Evolutionary conservation across 1,140 invertebrate genomes (phyloP).

Genomic region (Papilio xuthus): DNA sequence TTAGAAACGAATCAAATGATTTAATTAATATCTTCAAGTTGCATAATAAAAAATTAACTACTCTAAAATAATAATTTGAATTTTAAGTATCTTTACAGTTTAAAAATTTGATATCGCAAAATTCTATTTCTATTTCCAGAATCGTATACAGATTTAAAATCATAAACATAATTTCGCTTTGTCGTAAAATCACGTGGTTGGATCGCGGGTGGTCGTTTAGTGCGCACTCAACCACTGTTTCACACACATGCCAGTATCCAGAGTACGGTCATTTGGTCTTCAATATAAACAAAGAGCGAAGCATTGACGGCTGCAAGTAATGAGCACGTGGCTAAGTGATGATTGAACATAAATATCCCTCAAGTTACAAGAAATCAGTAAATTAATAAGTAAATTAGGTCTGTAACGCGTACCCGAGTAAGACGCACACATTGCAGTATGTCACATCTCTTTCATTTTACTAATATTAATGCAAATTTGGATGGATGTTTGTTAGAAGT

Average conservation of each 20-base stretch:
- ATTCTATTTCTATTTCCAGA: neutral
- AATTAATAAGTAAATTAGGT: neutral
- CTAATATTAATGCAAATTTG: too few relatives aligned
- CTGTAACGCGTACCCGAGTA: neutral
- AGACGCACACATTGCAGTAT: too few relatives aligned
- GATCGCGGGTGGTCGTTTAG: conserved; percentile 29
- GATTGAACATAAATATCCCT: neutral
- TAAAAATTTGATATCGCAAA: neutral
- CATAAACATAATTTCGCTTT: conserved; percentile 22
- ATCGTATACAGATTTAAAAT: neutral
- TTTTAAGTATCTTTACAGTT: neutral
- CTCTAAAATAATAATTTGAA: neutral
- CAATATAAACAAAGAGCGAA: conserved; percentile 24
- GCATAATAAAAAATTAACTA: too few relatives aligned
- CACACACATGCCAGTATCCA: conserved; percentile 27
- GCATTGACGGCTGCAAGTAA: neutral
- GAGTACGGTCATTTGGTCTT: conserved; percentile 20
- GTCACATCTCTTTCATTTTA: too few relatives aligned
- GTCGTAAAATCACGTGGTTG: conserved; percentile 20
- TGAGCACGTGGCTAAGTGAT: conserved; percentile 2
- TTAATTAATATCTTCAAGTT: neutral
- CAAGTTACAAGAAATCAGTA: neutral
- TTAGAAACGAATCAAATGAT: neutral
- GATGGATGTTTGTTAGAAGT: too few relatives aligned
- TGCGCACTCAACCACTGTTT: conserved; percentile 23